A percentile compares a stretch with the other conserved stretches of the same genome.
Evolutionary conservation across 2,797 vertebrate genomes (phyloP).

Genomic region (Danio tinwini): DNA sequence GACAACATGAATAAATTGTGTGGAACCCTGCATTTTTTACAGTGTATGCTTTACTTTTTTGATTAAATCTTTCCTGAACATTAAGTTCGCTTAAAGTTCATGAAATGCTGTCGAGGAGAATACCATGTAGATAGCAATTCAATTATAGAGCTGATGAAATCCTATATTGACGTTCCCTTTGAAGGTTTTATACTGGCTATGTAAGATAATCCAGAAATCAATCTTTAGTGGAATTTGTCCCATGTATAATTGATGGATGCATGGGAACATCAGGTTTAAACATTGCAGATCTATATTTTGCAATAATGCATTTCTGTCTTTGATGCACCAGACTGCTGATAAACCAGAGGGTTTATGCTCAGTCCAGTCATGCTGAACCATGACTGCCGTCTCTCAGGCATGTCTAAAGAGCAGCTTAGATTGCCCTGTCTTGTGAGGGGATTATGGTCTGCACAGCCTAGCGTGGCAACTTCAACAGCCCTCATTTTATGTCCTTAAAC

Average conservation of each 20-base stretch:
- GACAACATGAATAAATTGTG: too few species aligned
- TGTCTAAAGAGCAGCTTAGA: conserved; percentile 29
- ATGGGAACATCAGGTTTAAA: conserved; percentile 21
- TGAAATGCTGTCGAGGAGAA: not conserved
- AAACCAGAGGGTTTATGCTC: conserved; percentile 14
- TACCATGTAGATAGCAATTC: not conserved
- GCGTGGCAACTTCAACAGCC: not conserved
- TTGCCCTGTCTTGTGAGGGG: conserved; percentile 24
- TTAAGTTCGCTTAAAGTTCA: conserved; percentile 25
- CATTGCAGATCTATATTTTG: conserved; percentile 7
- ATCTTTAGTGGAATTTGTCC: conserved; percentile 27
- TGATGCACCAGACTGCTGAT: not conserved
- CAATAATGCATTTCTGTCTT: conserved; percentile 6
- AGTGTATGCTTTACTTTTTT: too few species aligned
- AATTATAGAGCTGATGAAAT: conserved; percentile 35
- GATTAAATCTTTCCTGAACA: not conserved
- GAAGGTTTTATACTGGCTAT: conserved; percentile 2
- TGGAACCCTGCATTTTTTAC: too few species aligned
- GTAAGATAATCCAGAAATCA: conserved; percentile 34
- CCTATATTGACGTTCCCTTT: conserved; percentile 7
- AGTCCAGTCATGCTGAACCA: conserved; percentile 25
- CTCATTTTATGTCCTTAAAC: conserved; percentile 28
- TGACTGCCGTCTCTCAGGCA: conserved; percentile 21
- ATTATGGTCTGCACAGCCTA: conserved; percentile 29
- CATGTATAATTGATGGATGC: conserved; percentile 11